phyloP scores from a whole-genome alignment of 2,797 vertebrate species.

The Pipistrellus pygmaeus region DNA sequence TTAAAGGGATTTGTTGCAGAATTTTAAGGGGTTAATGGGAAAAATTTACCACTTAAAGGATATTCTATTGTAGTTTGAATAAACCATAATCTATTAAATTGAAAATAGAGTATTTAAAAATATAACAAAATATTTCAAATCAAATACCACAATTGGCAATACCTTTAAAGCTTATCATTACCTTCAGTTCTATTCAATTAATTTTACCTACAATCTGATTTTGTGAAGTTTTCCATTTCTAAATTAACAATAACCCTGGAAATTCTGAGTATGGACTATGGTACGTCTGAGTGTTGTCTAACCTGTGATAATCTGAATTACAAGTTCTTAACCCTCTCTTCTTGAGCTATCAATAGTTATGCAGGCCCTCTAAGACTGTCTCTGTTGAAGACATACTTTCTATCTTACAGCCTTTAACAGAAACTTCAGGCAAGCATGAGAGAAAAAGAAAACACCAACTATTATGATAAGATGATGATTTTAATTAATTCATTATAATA shows the following conservation, averaged over 20 bases:
- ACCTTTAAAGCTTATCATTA: background rate
- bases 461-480: background rate
- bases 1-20: background rate
- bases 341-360: background rate
- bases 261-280: background rate
- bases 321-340: background rate
- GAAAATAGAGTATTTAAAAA: background rate
- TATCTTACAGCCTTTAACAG: background rate
- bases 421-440: background rate
- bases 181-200: background rate
- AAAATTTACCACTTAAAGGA: background rate
- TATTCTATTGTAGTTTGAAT: background rate
- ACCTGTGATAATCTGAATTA: background rate
- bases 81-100: background rate
- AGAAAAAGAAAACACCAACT: background rate
- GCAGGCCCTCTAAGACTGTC: background rate
- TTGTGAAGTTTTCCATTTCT: background rate
- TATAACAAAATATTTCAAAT: background rate
- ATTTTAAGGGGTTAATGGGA: background rate
- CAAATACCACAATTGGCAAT: background rate
- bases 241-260: background rate
- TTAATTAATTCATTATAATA: background rate
- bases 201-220: background rate
- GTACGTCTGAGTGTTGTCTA: background rate
- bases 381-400: background rate